Evolutionary conservation across 2,797 vertebrate genomes (phyloP), one percentile per base, ranked within the genome.

Genomic region (Sebastes cheni): DNA sequence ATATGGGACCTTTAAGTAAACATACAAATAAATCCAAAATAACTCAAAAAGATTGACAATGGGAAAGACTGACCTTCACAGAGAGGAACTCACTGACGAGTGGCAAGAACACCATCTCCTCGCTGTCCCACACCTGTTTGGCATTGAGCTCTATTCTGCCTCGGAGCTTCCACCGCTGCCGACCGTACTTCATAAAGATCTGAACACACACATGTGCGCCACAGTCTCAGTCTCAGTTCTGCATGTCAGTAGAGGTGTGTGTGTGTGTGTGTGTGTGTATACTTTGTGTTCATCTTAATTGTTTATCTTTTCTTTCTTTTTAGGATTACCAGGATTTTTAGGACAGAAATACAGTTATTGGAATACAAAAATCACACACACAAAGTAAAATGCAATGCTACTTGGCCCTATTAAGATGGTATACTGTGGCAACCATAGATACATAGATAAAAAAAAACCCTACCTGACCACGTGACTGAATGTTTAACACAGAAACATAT

Each of bases 41-140:
- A 18, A 23, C 12, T 20, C 3, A 27, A 69, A 27, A 46, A 27
- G 8, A n/a, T 8, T 7, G 12, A 5, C 2, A 9, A 1, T 60
- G 22, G 25, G 50, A 66, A 61, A 23, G 18, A 72, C 85, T 91
- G 87, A 99, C 98, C 97, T 99, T 99, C 87, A 99, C 98, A 56
- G 96, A 97, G 54, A 99, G 96, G 90, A 98, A 98, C 79, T 99
- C 98, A 0, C 96, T 98, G 91, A 99, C 91, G 5, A 98, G 97
- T 0, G 98, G 98, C 83, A 98, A 89, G 87, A 99, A 98, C 72
- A 98, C 92, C 90, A 97, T 98, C 54, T 99, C 98, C 79, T 99
- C 98, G 4, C 96, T 97, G 95, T 99, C 98, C 98, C 98, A 99
- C 92, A 98, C 96, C 89, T 99, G 98, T 88, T 97, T 98, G 82